phyloP scores from a whole-genome alignment of 2,113 vertebrate species.

The Salvator merianae region DNA sequence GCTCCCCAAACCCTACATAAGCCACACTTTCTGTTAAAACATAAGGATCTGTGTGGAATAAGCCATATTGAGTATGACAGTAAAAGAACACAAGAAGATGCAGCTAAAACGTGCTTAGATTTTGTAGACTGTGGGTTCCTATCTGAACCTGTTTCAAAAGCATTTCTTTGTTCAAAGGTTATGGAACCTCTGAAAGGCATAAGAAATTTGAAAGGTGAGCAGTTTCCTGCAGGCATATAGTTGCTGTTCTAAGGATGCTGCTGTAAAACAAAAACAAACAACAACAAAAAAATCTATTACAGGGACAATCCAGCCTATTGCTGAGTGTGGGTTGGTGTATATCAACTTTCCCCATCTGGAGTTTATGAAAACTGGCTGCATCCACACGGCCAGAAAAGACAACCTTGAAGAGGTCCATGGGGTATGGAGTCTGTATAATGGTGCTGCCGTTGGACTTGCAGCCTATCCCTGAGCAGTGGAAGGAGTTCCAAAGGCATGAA shows the following conservation, averaged over 20 bases:
- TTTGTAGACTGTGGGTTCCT: not conserved
- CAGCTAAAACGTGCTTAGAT: fast-evolving
- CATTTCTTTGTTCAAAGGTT: fast-evolving
- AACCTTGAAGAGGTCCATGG: too few relatives aligned
- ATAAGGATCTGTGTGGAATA: not conserved
- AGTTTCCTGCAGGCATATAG: not conserved
- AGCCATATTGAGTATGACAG: not conserved
- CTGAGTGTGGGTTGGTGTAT: not conserved
- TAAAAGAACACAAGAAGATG: not conserved
- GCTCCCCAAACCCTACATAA: not conserved
- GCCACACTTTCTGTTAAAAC: not conserved
- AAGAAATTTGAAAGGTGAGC: not conserved
- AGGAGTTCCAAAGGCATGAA: too few relatives aligned
- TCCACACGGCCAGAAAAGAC: too few relatives aligned
- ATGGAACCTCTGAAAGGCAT: not conserved
- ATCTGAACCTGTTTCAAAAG: not conserved
- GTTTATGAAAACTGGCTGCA: too few relatives aligned
- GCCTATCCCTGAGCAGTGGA: too few relatives aligned
- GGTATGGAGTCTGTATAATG: too few relatives aligned
- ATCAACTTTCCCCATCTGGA: too few relatives aligned
- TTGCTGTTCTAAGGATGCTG: not conserved
- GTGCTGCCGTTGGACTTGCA: too few relatives aligned
- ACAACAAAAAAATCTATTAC: too few relatives aligned
- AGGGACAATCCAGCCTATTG: not conserved
- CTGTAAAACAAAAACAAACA: too few relatives aligned